These are phyloP conservation scores for Mastomys coucha DNA, from an alignment of 2,113 vertebrate genomes.

Conservation along the genomic window DNA sequence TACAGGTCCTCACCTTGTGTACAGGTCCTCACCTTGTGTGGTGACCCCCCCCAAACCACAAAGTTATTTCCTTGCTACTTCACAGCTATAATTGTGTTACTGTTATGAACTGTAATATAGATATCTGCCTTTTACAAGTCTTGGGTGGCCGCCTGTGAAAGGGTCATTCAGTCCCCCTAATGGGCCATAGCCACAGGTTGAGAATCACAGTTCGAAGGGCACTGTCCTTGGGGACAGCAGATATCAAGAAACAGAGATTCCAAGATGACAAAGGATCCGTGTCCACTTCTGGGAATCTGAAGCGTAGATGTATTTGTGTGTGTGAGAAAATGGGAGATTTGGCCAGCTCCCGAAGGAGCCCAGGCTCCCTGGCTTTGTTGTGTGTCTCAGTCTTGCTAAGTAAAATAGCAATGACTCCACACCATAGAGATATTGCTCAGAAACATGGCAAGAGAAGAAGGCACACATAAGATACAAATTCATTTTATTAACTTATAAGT, in stretches of 20 bases:
- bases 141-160: background rate
- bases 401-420: background rate
- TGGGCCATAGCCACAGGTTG: background rate
- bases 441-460: background rate
- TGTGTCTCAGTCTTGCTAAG: background rate
- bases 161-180: background rate
- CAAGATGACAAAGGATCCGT: background rate
- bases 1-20: too few relatives aligned
- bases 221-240: background rate
- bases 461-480: background rate
- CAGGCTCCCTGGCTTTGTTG: background rate
- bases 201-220: background rate
- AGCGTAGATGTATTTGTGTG: too few relatives aligned
- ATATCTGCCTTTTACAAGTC: background rate
- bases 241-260: constrained; percentile 1
- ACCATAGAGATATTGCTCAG: background rate
- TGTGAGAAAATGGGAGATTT: background rate
- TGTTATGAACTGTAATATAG: background rate
- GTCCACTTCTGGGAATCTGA: background rate
- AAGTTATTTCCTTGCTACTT: background rate
- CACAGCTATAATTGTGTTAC: background rate
- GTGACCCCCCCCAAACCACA: background rate
- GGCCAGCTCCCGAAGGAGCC: background rate
- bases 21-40: background rate
- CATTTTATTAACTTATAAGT: constrained; percentile 62